A percentile compares a stretch with the other conserved stretches of the same genome.
Conservation (phyloP, 2,888 invertebrate species). For the Zeuzera pyrina region DNA sequence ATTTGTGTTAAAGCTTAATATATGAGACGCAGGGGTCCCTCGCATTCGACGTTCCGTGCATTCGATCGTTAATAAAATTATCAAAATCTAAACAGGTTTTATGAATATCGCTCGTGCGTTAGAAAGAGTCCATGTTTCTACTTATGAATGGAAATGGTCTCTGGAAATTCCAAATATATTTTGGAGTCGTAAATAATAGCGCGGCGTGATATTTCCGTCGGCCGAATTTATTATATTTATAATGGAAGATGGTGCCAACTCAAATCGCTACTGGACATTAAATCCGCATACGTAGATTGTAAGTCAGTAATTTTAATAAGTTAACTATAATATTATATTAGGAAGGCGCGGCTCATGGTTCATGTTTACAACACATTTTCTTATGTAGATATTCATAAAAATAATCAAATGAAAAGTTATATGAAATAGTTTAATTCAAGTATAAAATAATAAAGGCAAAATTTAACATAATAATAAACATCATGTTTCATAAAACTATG, state of each 20-base stretch:
- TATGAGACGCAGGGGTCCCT: slow-evolving; percentile 64
- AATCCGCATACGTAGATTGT: slow-evolving; percentile 39
- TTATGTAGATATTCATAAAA: neutral
- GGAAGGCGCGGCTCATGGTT: slow-evolving; percentile 14
- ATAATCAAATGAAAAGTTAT: too few species aligned
- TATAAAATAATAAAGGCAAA: too few species aligned
- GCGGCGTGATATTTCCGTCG: slow-evolving; percentile 69
- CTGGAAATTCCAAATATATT: slow-evolving; percentile 69
- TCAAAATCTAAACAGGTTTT: slow-evolving; percentile 72
- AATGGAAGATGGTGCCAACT: slow-evolving; percentile 47
- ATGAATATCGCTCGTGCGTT: slow-evolving; percentile 58
- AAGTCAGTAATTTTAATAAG: slow-evolving; percentile 30
- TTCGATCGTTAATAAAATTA: slow-evolving; percentile 72
- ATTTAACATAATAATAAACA: too few species aligned
- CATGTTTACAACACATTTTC: slow-evolving; percentile 3
- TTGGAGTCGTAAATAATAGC: slow-evolving; percentile 68
- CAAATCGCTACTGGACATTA: slow-evolving; percentile 59
- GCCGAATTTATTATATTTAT: slow-evolving; percentile 52
- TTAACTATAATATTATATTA: slow-evolving; percentile 24
- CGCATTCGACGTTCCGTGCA: slow-evolving; percentile 55
- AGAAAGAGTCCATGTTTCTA: slow-evolving; percentile 46
- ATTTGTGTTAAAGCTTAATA: slow-evolving; percentile 73
- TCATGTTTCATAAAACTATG: too few species aligned
- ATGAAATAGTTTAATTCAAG: too few species aligned
- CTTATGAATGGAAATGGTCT: slow-evolving; percentile 71